Evolutionary conservation across 2,113 vertebrate genomes (phyloP), one percentile per base, ranked within the genome.

Genomic region (Bujurquina vittata): DNA sequence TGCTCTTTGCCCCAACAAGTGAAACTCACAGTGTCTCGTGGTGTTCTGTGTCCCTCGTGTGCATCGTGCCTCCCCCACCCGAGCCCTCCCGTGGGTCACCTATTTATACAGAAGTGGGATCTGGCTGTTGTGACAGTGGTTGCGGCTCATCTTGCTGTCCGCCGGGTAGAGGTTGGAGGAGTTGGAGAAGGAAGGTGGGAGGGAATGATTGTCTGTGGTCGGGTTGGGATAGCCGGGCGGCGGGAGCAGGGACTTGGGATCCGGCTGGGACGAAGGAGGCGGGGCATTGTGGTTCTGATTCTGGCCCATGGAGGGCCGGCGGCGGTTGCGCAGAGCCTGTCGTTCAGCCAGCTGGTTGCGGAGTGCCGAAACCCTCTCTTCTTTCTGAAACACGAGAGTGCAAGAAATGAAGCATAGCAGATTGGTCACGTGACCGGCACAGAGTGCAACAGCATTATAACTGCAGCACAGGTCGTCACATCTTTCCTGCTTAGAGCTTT

Each of bases 61-160:
- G 57, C 17, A 20, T 77, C 49, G 15, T 3, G 12, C 9, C 57
- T 8, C 35, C 4, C 35, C n/a, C 74, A 5, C 26, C 60, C 15
- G 5, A 4, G 6, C 55, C 73, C n/a, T 17, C n/a, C 75, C 26
- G 7, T 22, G 54, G 14, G 72, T n/a, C 22, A 15, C 57, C 89
- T 93, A 95, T 88, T 98, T 98, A 81, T 98, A 98, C 73, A 98
- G 96, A 81, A 98, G 95, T 15, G 97, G 97, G 83, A 98, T 97
- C 23, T 97, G 96, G 94, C 97, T 97, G 79, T 97, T 96, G 74
- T 98, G 97, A 92, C 97, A 98, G 94, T 97, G 97, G 94, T 96
- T 97, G 77, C 96, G 96, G 37, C 94, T 96, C 88, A 98, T 96
- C 88, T 97, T 97, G 93, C 96, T 96, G 40, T 98, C 97, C 0